Evolutionary conservation across 2,888 invertebrate genomes (phyloP), one percentile per base, ranked within the genome.

Genomic region (Andrena bucephala): DNA sequence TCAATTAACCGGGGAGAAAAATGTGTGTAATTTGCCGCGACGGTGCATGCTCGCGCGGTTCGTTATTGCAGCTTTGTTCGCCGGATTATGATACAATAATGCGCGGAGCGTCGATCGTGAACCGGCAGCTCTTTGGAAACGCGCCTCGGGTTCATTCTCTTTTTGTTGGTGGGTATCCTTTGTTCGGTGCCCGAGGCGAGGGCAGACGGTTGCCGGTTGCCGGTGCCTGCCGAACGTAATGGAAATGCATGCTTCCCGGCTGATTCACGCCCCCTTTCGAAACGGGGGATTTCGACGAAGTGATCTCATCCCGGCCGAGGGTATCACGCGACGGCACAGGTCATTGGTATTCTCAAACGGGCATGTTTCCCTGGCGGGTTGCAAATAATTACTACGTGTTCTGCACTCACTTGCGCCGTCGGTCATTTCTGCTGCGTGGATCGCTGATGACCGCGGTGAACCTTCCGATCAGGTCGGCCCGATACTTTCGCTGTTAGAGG

Each of bases 231-330:
- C 36, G 60, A 70, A n/a, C 6, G 50, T 48, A 36, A 66, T 52
- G 50, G 54, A 80, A 80, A 77, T 36, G 80, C 76, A 59, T 77
- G 52, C 60, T 29, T 65, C 52, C n/a, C 65, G 60, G 20, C 52
- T 77, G 76, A 76, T 70, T 70, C 77, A 80, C 77, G 31, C 16
- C 7, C 52, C 24, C 57, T 52, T 65, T 80, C 59, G 52, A 80
- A 80, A 70, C 59, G 52, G 50, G 31, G 66, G 70, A 77, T 77
- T 70, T 66, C 70, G 70, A 70, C 59, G 70, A 60, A 77, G 60
- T 69, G 76, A 77, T 66, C 77, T 76, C 76, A 70, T 29, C 76
- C 70, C 59, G 70, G 24, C 24, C 29, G 54, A 27, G 60, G 66
- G 67, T 70, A 57, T 70, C 69, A 66, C 77, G 70, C 71, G 63